phyloP scores from a whole-genome alignment of 1,140 invertebrate genomes.

The Heliconius himera region DNA sequence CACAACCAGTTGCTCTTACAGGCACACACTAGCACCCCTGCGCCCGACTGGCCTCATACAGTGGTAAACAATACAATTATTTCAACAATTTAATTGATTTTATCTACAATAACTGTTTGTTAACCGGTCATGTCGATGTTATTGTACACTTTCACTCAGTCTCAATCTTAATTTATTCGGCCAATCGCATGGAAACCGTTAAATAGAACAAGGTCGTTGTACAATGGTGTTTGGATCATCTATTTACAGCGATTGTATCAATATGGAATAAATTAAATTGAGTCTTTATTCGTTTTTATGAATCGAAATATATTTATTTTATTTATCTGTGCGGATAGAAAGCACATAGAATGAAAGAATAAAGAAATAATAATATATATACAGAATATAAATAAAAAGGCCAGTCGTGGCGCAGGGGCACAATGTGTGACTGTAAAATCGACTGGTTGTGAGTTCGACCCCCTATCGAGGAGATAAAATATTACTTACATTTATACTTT shows the following conservation, averaged over 20 bases:
- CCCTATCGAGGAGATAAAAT: too few relatives aligned
- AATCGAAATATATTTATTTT: background rate
- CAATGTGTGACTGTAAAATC: too few relatives aligned
- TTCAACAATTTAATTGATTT: background rate
- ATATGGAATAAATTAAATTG: background rate
- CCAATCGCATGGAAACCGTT: slow-evolving; percentile 11
- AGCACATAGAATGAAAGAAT: too few relatives aligned
- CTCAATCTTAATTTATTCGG: slow-evolving; percentile 15
- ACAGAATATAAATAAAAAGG: too few relatives aligned
- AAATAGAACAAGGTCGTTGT: slow-evolving; percentile 33
- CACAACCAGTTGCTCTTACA: too few relatives aligned
- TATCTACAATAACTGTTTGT: background rate
- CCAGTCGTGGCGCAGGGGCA: too few relatives aligned
- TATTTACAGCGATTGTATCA: slow-evolving; percentile 4
- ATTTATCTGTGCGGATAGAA: background rate
- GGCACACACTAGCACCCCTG: too few relatives aligned
- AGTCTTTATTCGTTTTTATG: background rate
- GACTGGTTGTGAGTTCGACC: too few relatives aligned
- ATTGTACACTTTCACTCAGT: slow-evolving; percentile 30
- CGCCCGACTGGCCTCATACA: too few relatives aligned
- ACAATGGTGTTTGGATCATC: slow-evolving; percentile 34
- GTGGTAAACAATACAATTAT: background rate
- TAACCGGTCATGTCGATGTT: slow-evolving; percentile 12
- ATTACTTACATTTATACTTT: too few relatives aligned
- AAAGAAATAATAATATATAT: too few relatives aligned